Base-by-base conservation (phyloP, 2,797 vertebrate genomes). In the Vespertilio murinus region DNA sequence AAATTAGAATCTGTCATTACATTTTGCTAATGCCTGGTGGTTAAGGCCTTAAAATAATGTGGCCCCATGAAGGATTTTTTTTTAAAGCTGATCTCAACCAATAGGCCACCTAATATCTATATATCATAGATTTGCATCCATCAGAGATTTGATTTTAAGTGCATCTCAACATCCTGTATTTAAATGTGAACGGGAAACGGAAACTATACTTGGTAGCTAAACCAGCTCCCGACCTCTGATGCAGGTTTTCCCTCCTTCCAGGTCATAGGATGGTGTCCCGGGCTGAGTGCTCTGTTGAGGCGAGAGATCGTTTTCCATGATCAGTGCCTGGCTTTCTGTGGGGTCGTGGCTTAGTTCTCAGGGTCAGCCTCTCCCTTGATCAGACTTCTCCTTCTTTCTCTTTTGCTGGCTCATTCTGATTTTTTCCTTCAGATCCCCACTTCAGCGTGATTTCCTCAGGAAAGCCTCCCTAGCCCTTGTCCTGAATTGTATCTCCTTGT, bases 161-260 rank as follows among this genome's bases (percentile, higher is more conserved):
- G 30, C 18, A 79, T 69, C 23, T 20, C 73, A 22, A 40, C n/a
- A n/a, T 90, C 25, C 8, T 25, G 10, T 65, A n/a, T 80, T 93
- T 90, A 88, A 91, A 82, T 84, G 42, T 49, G 61, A 92, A 70
- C 74, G 65, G 83, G 81, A 70, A 84, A 64, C 33, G 69, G n/a
- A 25, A 85, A 28, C 20, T 61, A 6, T 84, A 22, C 13, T 70
- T 40, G 11, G 12, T 77, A 49, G 18, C 35, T 30, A 13, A 65
- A 13, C 56, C 20, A 25, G n/a, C 16, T 82, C 22, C 61, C 59
- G 28, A 13, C 17, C 12, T 35, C 25, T 13, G 25, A 40, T 59
- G 61, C 17, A 14, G 28, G 3, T 65, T 42, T 49, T 81, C 59
- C 82, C 45, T 30, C 4, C 61, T 35, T 49, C 7, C 0, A 23